A percentile compares a stretch with the other conserved stretches of the same genome.
Conservation (phyloP, 2,113 vertebrate species). For the Naja naja region DNA sequence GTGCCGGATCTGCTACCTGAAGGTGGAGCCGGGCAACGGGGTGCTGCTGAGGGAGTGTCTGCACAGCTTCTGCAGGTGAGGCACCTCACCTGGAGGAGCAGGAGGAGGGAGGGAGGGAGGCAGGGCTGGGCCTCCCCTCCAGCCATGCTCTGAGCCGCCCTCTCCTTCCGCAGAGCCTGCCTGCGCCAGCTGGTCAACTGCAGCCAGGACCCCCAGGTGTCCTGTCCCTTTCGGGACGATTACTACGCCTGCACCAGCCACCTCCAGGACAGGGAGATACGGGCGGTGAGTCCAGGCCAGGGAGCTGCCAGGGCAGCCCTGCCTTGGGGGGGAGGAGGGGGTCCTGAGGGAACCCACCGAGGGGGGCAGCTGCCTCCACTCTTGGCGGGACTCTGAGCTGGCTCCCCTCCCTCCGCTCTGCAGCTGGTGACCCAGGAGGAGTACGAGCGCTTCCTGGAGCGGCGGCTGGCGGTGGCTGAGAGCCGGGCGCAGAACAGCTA, state of each 20-base stretch:
- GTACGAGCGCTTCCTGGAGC: conserved; percentile 79
- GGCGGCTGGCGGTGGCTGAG: conserved; percentile 79
- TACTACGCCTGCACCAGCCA: conserved; percentile 75
- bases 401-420: no score
- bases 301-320: not conserved
- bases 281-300: conserved; percentile 69
- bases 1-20: conserved; percentile 79
- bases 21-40: conserved; percentile 72
- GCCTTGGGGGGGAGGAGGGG: no score
- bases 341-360: not conserved
- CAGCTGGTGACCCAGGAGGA: conserved; percentile 72
- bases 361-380: not conserved
- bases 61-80: conserved; percentile 81
- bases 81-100: fast-evolving
- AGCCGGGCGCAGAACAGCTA: conserved; percentile 82
- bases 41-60: conserved; percentile 84
- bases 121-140: not conserved
- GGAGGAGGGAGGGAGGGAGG: no score
- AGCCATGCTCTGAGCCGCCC: not conserved
- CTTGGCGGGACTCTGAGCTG: not conserved
- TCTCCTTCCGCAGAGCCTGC: conserved; percentile 69
- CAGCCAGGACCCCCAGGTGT: conserved; percentile 78
- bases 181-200: conserved; percentile 79
- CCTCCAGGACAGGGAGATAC: conserved; percentile 84
- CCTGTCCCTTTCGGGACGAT: conserved; percentile 83